Evolutionary conservation across 2,888 invertebrate genomes (phyloP), one percentile per base, ranked within the genome.

Genomic region (Rhamnusium bicolor): DNA sequence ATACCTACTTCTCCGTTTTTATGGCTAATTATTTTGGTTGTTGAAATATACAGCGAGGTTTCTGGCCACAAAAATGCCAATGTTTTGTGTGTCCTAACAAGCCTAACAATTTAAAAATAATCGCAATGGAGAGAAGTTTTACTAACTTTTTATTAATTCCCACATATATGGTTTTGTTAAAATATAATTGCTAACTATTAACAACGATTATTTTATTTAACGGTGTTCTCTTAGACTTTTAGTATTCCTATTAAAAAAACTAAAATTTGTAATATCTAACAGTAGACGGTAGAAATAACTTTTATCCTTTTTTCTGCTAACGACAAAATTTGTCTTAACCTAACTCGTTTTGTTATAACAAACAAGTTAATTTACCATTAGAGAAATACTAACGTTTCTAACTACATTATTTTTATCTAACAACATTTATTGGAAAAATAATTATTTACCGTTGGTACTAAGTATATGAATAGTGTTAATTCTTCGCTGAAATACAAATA

Each of bases 41-140:
- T 27, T 24, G 24, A 24, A 14, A 27, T 2, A 27, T n/a, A 53
- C n/a, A n/a, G 14, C 6, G 14, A 14, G 63, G 49, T 21, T 14
- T 63, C 70, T 70, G 70, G 70, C 70, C 70, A 70, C 70, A 46
- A 21, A 16, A n/a, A 16, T 54, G 40, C 40, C 12, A 10, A 21
- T 62, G 8, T 53, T 62, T 27, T 10, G 54, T 12, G 61, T 46
- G 46, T n/a, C 7, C 6, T 63, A 63, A 51, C 29, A 0, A 5
- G 16, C n/a, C 18, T 62, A 63, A 63, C 62, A 0, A 14, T 16
- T 58, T 5, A 24, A 21, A 12, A 18, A 40, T n/a, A 40, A n/a
- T 51, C 10, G 14, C 49, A 27, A 18, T 27, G 63, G 63, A 63
- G 29, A 63, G 63, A 51, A 14, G 14, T 46, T 16, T n/a, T 63